These are phyloP conservation scores for Cossypha polioptera DNA, from an alignment of 2,797 vertebrate species.

Conservation along the genomic window DNA sequence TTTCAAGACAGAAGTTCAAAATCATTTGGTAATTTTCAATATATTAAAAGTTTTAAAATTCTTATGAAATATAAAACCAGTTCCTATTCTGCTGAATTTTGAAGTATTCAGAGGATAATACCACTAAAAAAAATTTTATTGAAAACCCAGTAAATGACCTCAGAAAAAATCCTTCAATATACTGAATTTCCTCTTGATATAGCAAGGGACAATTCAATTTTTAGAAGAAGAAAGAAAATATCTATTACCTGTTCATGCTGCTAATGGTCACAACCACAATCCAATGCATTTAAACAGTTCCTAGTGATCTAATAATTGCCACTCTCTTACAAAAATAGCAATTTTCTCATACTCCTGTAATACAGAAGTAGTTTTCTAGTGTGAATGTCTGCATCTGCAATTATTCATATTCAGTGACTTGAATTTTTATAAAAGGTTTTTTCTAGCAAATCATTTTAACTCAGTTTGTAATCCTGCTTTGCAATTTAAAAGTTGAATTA, in stretches of 20 bases:
- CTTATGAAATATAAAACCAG: not conserved
- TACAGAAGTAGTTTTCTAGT: slow-evolving; percentile 1
- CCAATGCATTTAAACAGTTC: slow-evolving; percentile 4
- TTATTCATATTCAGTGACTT: slow-evolving; percentile 23
- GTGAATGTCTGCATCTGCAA: not conserved
- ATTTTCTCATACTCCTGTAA: not conserved
- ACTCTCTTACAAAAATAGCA: slow-evolving; percentile 35
- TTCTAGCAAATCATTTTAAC: not conserved
- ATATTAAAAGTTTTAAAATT: not conserved
- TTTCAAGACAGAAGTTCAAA: not conserved
- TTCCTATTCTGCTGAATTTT: not conserved
- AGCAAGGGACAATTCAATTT: not conserved
- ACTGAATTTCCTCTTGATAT: slow-evolving; percentile 24
- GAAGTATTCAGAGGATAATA: not conserved
- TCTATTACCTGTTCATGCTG: slow-evolving; percentile 9
- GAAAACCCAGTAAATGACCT: not conserved
- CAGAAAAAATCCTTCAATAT: not conserved
- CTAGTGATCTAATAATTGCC: slow-evolving; percentile 39
- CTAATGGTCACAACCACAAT: slow-evolving; percentile 31
- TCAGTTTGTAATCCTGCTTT: slow-evolving; percentile 10
- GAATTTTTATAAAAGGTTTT: slow-evolving; percentile 32
- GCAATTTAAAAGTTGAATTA: slow-evolving; percentile 26
- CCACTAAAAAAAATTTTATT: not conserved
- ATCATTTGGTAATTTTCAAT: not conserved
- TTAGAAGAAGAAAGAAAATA: slow-evolving; percentile 38